These are phyloP conservation scores for Falco berigora DNA, from an alignment of 2,797 vertebrate genomes.

Conservation along the genomic window DNA sequence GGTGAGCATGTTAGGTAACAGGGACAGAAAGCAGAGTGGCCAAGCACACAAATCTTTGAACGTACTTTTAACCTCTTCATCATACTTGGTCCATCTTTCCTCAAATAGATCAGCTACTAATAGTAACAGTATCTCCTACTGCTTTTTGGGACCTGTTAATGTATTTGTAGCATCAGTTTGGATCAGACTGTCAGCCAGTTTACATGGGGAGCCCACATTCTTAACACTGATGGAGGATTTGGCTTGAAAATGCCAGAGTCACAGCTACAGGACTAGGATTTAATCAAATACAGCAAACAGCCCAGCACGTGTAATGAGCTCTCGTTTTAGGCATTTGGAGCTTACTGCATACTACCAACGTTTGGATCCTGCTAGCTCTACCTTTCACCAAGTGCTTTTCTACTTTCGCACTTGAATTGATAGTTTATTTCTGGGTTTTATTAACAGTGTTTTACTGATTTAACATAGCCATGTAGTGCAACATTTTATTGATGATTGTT, in stretches of 20 bases:
- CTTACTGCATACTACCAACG: neutral
- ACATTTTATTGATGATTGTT: neutral
- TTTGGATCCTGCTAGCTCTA: neutral
- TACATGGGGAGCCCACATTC: neutral
- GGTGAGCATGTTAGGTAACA: neutral
- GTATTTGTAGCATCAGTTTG: neutral
- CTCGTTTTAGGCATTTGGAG: neutral
- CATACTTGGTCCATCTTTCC: neutral
- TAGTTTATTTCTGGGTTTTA: neutral
- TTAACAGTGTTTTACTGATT: neutral
- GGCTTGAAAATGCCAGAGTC: neutral
- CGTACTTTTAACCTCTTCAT: slow-evolving; percentile 25
- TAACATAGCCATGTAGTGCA: neutral
- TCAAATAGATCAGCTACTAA: slow-evolving; percentile 2
- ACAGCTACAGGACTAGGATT: neutral
- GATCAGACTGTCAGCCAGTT: neutral
- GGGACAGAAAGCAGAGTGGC: neutral
- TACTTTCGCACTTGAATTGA: neutral
- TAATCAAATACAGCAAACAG: neutral
- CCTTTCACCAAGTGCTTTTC: neutral
- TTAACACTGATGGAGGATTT: neutral
- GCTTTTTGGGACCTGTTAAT: neutral
- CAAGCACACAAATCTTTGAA: neutral
- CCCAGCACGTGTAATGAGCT: neutral
- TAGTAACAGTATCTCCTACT: neutral